Evolutionary conservation across 2,888 invertebrate genomes (phyloP).

Genomic region (Meliscaeva auricollis): DNA sequence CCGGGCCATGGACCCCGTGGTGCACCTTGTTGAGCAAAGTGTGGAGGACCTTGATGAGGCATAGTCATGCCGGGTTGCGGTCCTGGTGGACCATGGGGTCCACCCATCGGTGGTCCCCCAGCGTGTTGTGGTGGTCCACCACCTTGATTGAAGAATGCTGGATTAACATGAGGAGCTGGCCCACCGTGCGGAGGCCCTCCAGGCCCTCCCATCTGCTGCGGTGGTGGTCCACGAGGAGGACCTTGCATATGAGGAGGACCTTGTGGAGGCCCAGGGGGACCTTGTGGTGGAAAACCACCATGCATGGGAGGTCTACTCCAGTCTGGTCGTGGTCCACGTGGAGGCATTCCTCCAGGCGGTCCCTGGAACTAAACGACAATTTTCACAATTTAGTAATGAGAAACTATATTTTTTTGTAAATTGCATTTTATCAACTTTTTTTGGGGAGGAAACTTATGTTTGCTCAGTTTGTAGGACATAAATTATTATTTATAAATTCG

Average conservation of each 20-base stretch:
- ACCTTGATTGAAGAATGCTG: conserved; percentile 95
- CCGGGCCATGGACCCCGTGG: conserved; percentile 90
- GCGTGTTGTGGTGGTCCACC: conserved; percentile 84
- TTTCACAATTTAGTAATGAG: not conserved
- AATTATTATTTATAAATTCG: too few species aligned
- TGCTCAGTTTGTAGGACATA: too few species aligned
- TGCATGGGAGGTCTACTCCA: conserved; percentile 91
- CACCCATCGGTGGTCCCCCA: conserved; percentile 86
- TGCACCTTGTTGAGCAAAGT: conserved; percentile 88
- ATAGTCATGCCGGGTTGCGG: conserved; percentile 84
- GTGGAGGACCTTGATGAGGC: conserved; percentile 88
- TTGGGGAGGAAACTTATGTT: not conserved
- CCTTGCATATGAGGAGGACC: conserved; percentile 90
- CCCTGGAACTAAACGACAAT: conserved; percentile 82
- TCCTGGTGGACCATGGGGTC: conserved; percentile 85
- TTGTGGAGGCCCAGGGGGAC: conserved; percentile 86
- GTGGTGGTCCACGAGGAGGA: conserved; percentile 87
- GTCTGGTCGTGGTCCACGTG: conserved; percentile 87
- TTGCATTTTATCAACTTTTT: not conserved
- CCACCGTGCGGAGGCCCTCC: conserved; percentile 87
- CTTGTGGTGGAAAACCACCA: conserved; percentile 87
- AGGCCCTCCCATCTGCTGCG: conserved; percentile 84
- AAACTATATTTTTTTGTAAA: not conserved
- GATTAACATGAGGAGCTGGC: conserved; percentile 97
- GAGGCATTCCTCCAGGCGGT: conserved; percentile 85